Evolutionary conservation across 2,113 vertebrate genomes (phyloP), one percentile per base, ranked within the genome.

Genomic region (Cephalopterus ornatus): DNA sequence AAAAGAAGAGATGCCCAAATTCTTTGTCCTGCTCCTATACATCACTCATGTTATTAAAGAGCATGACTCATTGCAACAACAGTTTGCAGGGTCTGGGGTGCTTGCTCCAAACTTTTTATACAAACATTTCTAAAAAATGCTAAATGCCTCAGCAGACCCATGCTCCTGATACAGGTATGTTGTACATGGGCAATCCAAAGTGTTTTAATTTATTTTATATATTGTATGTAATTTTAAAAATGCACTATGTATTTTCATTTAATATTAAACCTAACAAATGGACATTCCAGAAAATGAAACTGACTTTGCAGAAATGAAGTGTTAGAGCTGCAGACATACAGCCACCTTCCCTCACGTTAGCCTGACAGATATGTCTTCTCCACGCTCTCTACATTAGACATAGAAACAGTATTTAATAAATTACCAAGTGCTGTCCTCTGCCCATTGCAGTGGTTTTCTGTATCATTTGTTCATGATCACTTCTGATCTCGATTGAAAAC

Each of bases 161-260:
- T 5, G 46, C 32, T 94, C 10, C 41, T 37, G 22, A 71, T 13
- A 81, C 5, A 55, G 3, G 2, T 22, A 19, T 4, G 22, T 5
- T 70, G 11, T 5, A 52, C 9, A 26, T 0, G 0, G 26, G 20
- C 59, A 73, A 50, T 20, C 28, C 20, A 33, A 56, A 72, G 1
- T 27, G 8, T 8, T 94, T 77, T 50, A 19, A 52, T 20, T n/a
- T 80, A 42, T 33, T 80, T 80, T 30, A 39, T 33, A 19, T 12
- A 80, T 5, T 52, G 12, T 1, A 35, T 12, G 4, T 30, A 13
- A 42, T 92, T 88, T 73, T 13, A 4, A 37, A 77, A 88, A 16
- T 20, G 14, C 30, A 73, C 12, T 27, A 15, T 5, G 4, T 27
- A 22, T 68, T 91, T 89, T 52, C 27, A 77, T 62, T 49, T 58